Base-by-base conservation (phyloP, 2,797 vertebrate species). In the Cottoperca gobio region DNA sequence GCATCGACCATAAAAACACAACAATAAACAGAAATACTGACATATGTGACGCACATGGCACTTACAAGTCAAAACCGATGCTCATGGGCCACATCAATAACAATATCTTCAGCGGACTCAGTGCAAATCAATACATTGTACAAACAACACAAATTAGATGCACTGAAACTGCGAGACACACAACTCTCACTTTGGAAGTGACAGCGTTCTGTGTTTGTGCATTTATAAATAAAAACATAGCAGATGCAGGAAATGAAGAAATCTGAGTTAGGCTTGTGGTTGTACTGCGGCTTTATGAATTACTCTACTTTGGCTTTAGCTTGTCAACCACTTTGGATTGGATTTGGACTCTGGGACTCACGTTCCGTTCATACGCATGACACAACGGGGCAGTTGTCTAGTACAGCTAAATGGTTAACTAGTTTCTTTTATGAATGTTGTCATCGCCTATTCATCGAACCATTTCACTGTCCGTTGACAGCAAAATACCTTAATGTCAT, bases 71-170 rank as follows among this genome's bases (percentile, higher is more conserved):
- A 46, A 62, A 73, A 33, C 26, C 13, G 23, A 50, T 58, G 63
- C 49, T 49, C 65, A 7, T 28, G 2, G 62, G 62, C 13, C 42
- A 70, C 61, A 84, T 84, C 69, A 59, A 55, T 81, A 54, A 55
- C 57, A 60, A 50, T 31, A 73, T 39, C 24, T 80, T 31, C 54
- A 82, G 76, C 23, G 50, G 55, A 67, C 54, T 58, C 37, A 48
- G 26, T 61, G 39, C n/a, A 66, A 76, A 66, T 70, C 72, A 73
- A 78, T 71, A 42, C 23, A 43, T 21, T 31, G 23, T 24, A 64
- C 31, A 42, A 61, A 65, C 42, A 70, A 55, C n/a, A 55, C 14
- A 69, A 60, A 77, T 58, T 45, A 57, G 21, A 73, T n/a, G 14
- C 24, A 66, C 14, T 48, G 42, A 31, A 64, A 49, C 40, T 60